phyloP scores from a whole-genome alignment of 2,113 vertebrate species.

The Pelobates fuscus region DNA sequence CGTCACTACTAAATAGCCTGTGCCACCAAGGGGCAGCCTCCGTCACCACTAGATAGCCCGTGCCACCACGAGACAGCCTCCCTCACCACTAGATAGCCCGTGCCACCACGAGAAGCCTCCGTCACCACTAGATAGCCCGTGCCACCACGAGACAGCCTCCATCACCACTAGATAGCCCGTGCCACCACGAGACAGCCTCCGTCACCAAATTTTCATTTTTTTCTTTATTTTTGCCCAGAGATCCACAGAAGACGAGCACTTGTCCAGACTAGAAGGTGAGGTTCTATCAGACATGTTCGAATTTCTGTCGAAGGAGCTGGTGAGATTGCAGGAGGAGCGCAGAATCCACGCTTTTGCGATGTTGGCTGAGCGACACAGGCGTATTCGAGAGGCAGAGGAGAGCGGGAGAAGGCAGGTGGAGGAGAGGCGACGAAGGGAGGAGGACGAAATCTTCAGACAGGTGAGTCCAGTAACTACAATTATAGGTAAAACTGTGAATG shows the following conservation, averaged over 20 bases:
- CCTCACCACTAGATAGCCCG: too few relatives aligned
- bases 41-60: too few relatives aligned
- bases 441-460: constrained; percentile 89
- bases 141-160: too few relatives aligned
- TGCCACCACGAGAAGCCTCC: too few relatives aligned
- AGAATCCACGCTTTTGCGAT: constrained; percentile 82
- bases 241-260: constrained; percentile 59
- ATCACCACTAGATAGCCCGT: too few relatives aligned
- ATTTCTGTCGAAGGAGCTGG: constrained; percentile 88
- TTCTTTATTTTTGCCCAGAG: background rate
- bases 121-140: too few relatives aligned
- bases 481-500: too few relatives aligned
- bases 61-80: too few relatives aligned
- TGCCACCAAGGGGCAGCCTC: too few relatives aligned
- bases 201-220: too few relatives aligned
- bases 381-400: constrained; percentile 85
- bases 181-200: too few relatives aligned
- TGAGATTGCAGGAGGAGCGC: constrained; percentile 85
- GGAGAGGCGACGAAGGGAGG: constrained; percentile 72
- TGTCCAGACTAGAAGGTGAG: constrained; percentile 70
- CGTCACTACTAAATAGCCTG: too few relatives aligned
- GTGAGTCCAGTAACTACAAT: constrained; percentile 57
- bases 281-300: constrained; percentile 76
- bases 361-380: constrained; percentile 83
- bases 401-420: constrained; percentile 85